Percentiles rank a stretch among this genome's conserved stretches.
These are phyloP conservation scores for Erythrolamprus reginae DNA, from an alignment of 2,113 vertebrate genomes.

Conservation along the genomic window DNA sequence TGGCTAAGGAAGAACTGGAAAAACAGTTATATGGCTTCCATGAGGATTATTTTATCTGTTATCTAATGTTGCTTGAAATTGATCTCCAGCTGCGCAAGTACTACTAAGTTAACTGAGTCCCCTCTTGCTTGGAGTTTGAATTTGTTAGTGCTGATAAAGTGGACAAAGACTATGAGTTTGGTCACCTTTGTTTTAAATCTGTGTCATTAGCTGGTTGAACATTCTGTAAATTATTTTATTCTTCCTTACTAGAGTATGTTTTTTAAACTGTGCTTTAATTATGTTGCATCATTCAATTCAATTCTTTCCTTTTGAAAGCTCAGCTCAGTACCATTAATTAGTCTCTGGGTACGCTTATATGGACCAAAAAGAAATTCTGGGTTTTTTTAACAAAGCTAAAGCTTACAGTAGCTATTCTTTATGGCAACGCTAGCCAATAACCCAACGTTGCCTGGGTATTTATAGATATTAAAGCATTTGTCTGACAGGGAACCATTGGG, in stretches of 20 bases:
- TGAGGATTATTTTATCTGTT: not conserved
- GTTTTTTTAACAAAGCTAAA: not conserved
- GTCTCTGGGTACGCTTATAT: not conserved
- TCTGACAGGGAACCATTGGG: too few species aligned
- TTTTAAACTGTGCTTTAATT: not conserved
- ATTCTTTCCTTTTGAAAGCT: not conserved
- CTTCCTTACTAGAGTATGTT: not conserved
- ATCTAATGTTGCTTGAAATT: not conserved
- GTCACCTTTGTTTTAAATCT: not conserved
- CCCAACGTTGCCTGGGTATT: too few species aligned
- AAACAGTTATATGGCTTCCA: not conserved
- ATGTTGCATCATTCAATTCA: not conserved
- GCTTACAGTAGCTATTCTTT: not conserved
- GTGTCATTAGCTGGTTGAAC: not conserved
- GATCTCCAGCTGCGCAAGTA: not conserved
- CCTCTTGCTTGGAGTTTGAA: not conserved
- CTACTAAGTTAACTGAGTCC: not conserved
- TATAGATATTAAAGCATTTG: too few species aligned
- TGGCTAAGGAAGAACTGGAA: not conserved
- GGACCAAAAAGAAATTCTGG: not conserved
- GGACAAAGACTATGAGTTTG: not conserved
- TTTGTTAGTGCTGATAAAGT: not conserved
- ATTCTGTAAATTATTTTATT: not conserved
- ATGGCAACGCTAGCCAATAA: not conserved
- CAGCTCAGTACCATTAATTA: not conserved